Evolutionary conservation across 2,888 invertebrate genomes (phyloP).

Genomic region (Yponomeuta sedellus): DNA sequence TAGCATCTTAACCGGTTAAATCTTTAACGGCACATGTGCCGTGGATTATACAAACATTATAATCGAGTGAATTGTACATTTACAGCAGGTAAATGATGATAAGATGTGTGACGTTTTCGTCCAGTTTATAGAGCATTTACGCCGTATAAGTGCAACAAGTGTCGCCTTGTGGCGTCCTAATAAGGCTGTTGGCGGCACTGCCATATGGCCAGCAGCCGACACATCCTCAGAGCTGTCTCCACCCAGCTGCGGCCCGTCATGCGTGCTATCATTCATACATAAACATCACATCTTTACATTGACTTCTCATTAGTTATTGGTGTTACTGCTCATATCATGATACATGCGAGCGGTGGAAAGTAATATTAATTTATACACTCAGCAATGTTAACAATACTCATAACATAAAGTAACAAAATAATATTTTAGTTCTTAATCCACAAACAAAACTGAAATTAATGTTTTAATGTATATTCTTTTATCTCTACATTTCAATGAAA

Average conservation of each 20-base stretch:
- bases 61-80: neutral
- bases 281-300: neutral
- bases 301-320: neutral
- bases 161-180: conserved; percentile 70
- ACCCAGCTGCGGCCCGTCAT: conserved; percentile 37
- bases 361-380: neutral
- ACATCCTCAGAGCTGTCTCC: conserved; percentile 50
- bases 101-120: conserved; percentile 48
- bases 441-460: neutral
- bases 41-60: neutral
- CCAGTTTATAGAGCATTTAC: conserved; percentile 63
- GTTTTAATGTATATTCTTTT: neutral
- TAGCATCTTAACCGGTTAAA: neutral
- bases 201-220: conserved; percentile 68
- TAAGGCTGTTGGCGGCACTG: conserved; percentile 59
- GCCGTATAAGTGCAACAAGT: conserved; percentile 76
- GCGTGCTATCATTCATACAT: conserved; percentile 7
- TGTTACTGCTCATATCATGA: neutral
- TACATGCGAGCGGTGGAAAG: neutral
- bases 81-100: conserved; percentile 36
- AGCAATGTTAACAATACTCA: neutral
- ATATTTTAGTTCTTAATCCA: neutral
- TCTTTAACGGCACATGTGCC: neutral
- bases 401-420: neutral
- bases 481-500: neutral